Evolutionary conservation across 1,140 invertebrate species (phyloP), one percentile per base, ranked within the genome.

Genomic region (Papilio polytes): DNA sequence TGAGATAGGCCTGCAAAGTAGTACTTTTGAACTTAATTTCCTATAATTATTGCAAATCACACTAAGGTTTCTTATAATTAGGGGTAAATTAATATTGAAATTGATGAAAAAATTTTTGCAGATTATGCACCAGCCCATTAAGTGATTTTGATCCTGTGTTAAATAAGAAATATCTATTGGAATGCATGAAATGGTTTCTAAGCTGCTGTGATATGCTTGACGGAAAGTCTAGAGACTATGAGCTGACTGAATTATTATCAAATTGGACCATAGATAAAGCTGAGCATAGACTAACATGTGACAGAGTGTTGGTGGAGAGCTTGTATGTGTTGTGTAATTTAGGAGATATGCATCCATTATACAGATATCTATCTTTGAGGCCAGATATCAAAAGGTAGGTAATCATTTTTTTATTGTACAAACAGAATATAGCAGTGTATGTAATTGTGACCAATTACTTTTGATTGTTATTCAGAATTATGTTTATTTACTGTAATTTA

Each of bases 271-370:
- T 90, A 48, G 82, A 88, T 56, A 85, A 87, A 15, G 78, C 13
- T 12, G 70, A 81, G 15, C 77, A 83, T 70, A 81, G 81, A n/a
- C 53, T 87, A 2, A 81, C 15, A 12, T 87, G 83, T 85, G 91
- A 95, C 80, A 85, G 88, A 80, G 83, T 87, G 1, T 83, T 94
- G 2, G 80, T 95, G 31, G 96, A 97, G 87, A 94, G 95, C 66
- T 85, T 97, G 13, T 96, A 97, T 85, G 89, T 97, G 79, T 86
- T 97, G 48, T 93, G 96, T 80, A 96, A 96, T 90, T 90, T 97
- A 81, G 95, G 96, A 56, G 90, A 96, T 90, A n/a, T 85, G 0
- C 91, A 93, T 74, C 94, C 95, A 36, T 87, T 96, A 66, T 87
- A 83, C 74, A 94, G 96, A 85, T 95, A 94, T 85, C 82, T 96